A percentile compares a stretch with the other conserved stretches of the same genome.
These are phyloP conservation scores for Stenurella melanura DNA, from an alignment of 2,888 invertebrate species.

Conservation along the genomic window DNA sequence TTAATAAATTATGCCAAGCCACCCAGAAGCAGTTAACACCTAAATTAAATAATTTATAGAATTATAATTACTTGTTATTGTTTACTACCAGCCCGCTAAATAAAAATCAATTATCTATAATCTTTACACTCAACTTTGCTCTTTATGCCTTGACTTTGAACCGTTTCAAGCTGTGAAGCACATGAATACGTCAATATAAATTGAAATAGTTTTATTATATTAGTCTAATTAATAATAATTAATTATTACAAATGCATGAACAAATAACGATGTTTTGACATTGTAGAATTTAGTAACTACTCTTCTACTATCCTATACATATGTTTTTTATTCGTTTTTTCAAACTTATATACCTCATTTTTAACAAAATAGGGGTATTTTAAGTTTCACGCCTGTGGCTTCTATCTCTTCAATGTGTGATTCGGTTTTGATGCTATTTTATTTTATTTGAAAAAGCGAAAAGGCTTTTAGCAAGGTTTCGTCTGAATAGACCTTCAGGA, in stretches of 20 bases:
- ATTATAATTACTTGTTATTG: slow-evolving; percentile 36
- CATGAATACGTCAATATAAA: not conserved
- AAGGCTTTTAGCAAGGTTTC: no score
- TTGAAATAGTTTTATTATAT: not conserved
- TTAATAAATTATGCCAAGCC: slow-evolving; percentile 42
- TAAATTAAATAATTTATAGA: slow-evolving; percentile 43
- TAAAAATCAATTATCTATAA: slow-evolving; percentile 37
- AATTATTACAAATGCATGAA: not conserved
- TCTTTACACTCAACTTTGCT: slow-evolving; percentile 36
- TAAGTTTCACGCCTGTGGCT: no score
- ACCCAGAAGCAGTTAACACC: slow-evolving; percentile 48
- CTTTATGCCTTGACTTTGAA: slow-evolving; percentile 37
- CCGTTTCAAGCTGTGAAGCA: slow-evolving; percentile 13
- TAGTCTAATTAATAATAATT: not conserved
- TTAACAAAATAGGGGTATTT: no score
- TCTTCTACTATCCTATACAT: no score
- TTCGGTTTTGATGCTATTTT: no score
- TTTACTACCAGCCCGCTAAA: slow-evolving; percentile 11
- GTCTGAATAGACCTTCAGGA: no score
- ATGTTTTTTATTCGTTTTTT: no score
- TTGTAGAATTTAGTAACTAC: no score
- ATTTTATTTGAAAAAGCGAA: no score
- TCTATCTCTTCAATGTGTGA: no score
- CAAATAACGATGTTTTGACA: not conserved
- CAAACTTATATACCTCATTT: no score